A percentile compares a stretch with the other conserved stretches of the same genome.
Conservation (phyloP, 1,140 invertebrate genomes). For the Ditylenchus dipsaci region DNA sequence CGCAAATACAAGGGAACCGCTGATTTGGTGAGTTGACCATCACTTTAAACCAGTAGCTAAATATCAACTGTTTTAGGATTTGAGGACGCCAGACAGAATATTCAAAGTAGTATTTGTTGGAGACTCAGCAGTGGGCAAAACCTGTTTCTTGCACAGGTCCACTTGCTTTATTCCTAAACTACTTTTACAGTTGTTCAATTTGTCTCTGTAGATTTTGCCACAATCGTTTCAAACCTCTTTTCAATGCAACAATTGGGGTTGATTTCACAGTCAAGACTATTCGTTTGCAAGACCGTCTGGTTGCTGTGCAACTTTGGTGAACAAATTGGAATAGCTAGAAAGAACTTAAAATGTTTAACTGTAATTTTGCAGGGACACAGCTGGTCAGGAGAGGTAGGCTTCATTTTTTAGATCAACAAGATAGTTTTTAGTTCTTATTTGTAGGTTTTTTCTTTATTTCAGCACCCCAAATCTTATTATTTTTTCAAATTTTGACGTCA, state of each 20-base stretch:
- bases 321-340: neutral
- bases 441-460: neutral
- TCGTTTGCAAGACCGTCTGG: conserved; percentile 59
- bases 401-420: too few species aligned
- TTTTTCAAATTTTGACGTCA: too few species aligned
- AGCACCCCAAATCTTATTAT: too few species aligned
- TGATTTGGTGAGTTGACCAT: conserved; percentile 12
- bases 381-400: conserved; percentile 64
- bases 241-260: conserved; percentile 65
- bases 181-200: conserved; percentile 14
- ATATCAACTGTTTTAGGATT: conserved; percentile 36
- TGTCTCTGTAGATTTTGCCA: conserved; percentile 60
- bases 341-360: neutral
- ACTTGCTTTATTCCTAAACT: conserved; percentile 11
- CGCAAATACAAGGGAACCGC: conserved; percentile 1
- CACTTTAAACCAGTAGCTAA: neutral
- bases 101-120: conserved; percentile 67
- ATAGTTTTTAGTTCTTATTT: too few species aligned
- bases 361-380: conserved; percentile 60
- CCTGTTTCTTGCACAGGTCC: conserved; percentile 64
- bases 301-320: conserved; percentile 65
- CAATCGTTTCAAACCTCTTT: conserved; percentile 62
- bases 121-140: conserved; percentile 66
- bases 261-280: conserved; percentile 65
- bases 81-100: conserved; percentile 59